These are phyloP conservation scores for Cerceris ruficornis DNA, from an alignment of 2,888 invertebrate species.

Conservation along the genomic window DNA sequence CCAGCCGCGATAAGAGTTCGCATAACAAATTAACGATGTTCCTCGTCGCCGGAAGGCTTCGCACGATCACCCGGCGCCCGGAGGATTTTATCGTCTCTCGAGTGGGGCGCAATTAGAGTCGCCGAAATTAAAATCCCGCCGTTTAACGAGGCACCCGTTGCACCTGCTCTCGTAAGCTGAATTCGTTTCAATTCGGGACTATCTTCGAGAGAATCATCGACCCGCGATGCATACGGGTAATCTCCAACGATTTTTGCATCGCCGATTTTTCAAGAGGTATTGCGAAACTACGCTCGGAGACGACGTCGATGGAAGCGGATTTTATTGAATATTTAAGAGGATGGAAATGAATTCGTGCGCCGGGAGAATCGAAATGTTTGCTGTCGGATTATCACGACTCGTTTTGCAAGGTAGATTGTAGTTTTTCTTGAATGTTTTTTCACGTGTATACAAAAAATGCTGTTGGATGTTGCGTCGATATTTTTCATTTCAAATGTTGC, in stretches of 20 bases:
- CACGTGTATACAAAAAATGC: background rate
- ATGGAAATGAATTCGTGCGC: slow-evolving; percentile 26
- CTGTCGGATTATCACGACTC: background rate
- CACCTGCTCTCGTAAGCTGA: slow-evolving; percentile 28
- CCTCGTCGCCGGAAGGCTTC: background rate
- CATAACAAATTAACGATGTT: slow-evolving; percentile 8
- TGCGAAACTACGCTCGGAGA: background rate
- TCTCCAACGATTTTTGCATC: background rate
- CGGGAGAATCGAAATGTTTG: slow-evolving; percentile 6
- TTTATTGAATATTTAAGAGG: slow-evolving; percentile 18
- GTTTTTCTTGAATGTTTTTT: background rate
- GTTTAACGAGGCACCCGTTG: slow-evolving; percentile 18
- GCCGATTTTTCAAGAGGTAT: slow-evolving; percentile 7
- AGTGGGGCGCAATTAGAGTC: slow-evolving; percentile 19
- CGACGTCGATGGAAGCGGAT: background rate
- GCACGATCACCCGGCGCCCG: slow-evolving; percentile 15
- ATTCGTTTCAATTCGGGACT: slow-evolving; percentile 9
- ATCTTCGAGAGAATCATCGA: slow-evolving; percentile 1
- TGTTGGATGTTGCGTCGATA: background rate
- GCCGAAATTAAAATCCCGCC: slow-evolving; percentile 36
- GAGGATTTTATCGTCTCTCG: slow-evolving; percentile 6
- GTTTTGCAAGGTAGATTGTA: background rate
- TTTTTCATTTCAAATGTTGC: too few species aligned
- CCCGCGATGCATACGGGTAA: background rate
- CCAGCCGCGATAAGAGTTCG: background rate